Percentiles rank a stretch among this genome's conserved stretches.
Conservation (phyloP, 1,140 invertebrate species). For the Pogonognathellus flavescens region DNA sequence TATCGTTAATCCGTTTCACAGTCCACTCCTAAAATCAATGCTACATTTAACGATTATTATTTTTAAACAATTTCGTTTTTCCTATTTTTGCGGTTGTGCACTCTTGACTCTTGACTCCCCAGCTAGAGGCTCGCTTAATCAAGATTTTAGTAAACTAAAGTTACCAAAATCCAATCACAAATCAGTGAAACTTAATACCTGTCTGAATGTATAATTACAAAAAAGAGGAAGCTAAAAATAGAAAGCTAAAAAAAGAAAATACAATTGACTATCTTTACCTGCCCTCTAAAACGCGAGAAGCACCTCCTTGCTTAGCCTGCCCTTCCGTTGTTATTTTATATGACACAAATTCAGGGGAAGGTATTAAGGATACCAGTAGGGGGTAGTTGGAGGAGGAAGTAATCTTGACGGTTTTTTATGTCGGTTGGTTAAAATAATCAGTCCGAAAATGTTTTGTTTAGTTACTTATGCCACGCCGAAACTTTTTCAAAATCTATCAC, state of each 20-base stretch:
- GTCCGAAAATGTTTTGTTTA: background rate
- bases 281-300: slow-evolving; percentile 98
- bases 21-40: no score
- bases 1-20: no score
- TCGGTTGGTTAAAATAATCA: slow-evolving; percentile 12
- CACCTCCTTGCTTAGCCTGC: slow-evolving; percentile 95
- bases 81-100: no score
- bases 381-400: slow-evolving; percentile 38
- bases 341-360: slow-evolving; percentile 61
- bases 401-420: slow-evolving; percentile 36
- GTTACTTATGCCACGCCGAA: slow-evolving; percentile 1
- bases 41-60: no score
- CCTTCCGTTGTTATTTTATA: slow-evolving; percentile 90
- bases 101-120: no score
- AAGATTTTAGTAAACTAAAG: no score
- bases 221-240: no score
- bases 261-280: slow-evolving; percentile 75
- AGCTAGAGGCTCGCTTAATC: no score
- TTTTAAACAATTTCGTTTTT: no score
- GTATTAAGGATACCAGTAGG: slow-evolving; percentile 31
- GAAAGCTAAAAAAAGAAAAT: background rate
- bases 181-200: no score
- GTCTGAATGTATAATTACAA: no score
- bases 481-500: background rate
- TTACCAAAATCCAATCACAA: no score